A percentile compares a stretch with the other conserved stretches of the same genome.
Evolutionary conservation across 2,797 vertebrate genomes (phyloP).

Genomic region (Cephalopachus bancanus): DNA sequence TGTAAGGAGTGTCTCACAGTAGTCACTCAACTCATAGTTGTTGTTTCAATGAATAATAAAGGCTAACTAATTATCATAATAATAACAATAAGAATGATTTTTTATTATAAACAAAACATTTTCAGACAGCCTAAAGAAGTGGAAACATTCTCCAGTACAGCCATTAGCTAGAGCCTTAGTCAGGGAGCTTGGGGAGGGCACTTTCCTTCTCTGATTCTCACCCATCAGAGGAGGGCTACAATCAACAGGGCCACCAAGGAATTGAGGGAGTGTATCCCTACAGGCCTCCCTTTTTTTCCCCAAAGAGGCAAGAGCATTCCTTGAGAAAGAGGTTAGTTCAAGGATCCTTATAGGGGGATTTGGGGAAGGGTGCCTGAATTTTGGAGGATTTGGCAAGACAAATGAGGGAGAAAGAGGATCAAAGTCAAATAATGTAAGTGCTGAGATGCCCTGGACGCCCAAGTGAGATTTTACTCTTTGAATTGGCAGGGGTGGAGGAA

Average conservation of each 20-base stretch:
- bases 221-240: neutral
- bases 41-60: neutral
- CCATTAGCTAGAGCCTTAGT: too few species aligned
- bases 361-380: neutral
- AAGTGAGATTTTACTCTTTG: neutral
- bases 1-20: neutral
- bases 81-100: neutral
- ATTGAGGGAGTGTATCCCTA: neutral
- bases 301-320: neutral
- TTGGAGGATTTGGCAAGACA: neutral
- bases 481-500: fast-evolving
- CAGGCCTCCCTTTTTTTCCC: neutral
- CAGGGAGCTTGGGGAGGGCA: too few species aligned
- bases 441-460: neutral
- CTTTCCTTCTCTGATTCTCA: neutral
- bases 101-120: neutral
- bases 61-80: neutral
- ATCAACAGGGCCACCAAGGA: neutral
- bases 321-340: neutral
- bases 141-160: too few species aligned
- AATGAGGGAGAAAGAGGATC: neutral
- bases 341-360: neutral
- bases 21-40: neutral
- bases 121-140: too few species aligned
- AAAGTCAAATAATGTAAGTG: neutral